Evolutionary conservation across 2,797 vertebrate species (phyloP).

Genomic region (Bradypodion ventrale): DNA sequence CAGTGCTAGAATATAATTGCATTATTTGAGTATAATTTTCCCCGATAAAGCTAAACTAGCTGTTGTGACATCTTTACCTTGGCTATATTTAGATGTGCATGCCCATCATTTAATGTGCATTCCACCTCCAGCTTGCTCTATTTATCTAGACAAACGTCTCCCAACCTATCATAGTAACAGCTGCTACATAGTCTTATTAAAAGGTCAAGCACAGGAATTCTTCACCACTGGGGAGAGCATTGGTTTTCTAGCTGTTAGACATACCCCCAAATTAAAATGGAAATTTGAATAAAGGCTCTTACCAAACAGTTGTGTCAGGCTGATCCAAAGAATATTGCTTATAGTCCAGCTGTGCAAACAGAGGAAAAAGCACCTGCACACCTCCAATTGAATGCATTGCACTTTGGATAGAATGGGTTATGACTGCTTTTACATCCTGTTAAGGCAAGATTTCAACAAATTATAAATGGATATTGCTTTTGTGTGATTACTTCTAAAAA

Average conservation of each 20-base stretch:
- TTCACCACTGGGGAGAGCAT: background rate
- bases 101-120: background rate
- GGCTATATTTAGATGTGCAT: slow-evolving; percentile 11
- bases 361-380: slow-evolving; percentile 96
- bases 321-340: slow-evolving; percentile 88
- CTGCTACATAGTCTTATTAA: background rate
- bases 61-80: slow-evolving; percentile 8
- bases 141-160: background rate
- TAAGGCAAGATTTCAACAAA: slow-evolving; percentile 50
- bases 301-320: slow-evolving; percentile 94
- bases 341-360: slow-evolving; percentile 96
- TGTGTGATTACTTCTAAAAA: slow-evolving; percentile 35
- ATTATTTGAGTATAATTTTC: slow-evolving; percentile 24
- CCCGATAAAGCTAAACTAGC: slow-evolving; percentile 4
- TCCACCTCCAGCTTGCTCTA: background rate
- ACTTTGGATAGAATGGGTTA: slow-evolving; percentile 97
- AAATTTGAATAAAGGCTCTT: slow-evolving; percentile 63
- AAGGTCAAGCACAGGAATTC: background rate
- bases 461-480: background rate
- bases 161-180: background rate
- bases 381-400: slow-evolving; percentile 97
- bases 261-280: background rate
- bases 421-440: slow-evolving; percentile 96
- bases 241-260: background rate
- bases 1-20: slow-evolving; percentile 32